These are phyloP conservation scores for Rhopalosiphum padi DNA, from an alignment of 1,140 invertebrate genomes.

Conservation along the genomic window DNA sequence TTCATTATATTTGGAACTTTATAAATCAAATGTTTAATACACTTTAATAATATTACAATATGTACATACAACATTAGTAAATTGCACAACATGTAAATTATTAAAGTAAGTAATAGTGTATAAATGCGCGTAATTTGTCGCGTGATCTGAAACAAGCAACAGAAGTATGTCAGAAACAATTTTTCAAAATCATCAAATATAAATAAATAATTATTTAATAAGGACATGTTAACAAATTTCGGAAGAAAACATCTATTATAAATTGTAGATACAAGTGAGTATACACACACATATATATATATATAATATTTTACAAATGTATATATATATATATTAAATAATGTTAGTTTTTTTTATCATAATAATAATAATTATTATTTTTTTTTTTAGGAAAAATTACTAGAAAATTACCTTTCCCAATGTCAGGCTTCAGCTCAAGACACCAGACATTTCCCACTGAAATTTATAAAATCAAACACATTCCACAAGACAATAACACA, in stretches of 20 bases:
- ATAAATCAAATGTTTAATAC: constrained; percentile 41
- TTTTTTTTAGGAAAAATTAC: not conserved
- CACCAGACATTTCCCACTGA: constrained; percentile 57
- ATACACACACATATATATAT: not conserved
- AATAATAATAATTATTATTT: not conserved
- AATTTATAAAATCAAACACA: constrained; percentile 56
- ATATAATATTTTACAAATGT: constrained; percentile 20
- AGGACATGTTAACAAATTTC: constrained; percentile 51
- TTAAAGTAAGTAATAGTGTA: constrained; percentile 54
- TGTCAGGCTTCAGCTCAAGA: constrained; percentile 51
- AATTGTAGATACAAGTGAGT: constrained; percentile 25
- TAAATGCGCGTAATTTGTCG: constrained; percentile 52
- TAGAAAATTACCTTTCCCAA: constrained; percentile 51
- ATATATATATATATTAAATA: not conserved
- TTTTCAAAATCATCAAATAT: constrained; percentile 55
- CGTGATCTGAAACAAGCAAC: constrained; percentile 58
- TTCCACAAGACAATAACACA: constrained; percentile 52
- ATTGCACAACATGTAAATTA: constrained; percentile 58
- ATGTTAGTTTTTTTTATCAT: constrained; percentile 22
- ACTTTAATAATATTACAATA: constrained; percentile 58
- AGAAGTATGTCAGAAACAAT: constrained; percentile 54
- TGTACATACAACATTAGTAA: constrained; percentile 56
- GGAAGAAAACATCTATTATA: constrained; percentile 40
- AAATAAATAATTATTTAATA: constrained; percentile 41
- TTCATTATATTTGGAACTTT: constrained; percentile 49